Conservation (phyloP, 2,113 vertebrate genomes). For the Heterocephalus glaber region DNA sequence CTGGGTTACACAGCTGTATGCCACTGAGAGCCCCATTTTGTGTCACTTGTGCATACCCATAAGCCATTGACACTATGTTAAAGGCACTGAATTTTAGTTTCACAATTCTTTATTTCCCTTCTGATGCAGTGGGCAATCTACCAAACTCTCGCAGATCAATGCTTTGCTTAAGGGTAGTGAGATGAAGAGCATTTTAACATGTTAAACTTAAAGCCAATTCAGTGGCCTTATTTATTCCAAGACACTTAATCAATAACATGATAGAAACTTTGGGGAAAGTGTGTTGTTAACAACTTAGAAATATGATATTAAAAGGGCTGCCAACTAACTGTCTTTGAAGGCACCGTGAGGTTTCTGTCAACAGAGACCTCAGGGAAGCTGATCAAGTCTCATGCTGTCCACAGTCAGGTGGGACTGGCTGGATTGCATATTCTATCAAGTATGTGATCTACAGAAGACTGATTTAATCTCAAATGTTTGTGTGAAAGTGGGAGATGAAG, state of each 20-base stretch:
- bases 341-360: neutral
- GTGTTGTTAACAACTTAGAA: neutral
- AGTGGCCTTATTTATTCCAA: neutral
- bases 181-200: neutral
- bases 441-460: neutral
- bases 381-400: neutral
- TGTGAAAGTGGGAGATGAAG: neutral
- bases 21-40: neutral
- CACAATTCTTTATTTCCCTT: constrained; percentile 46
- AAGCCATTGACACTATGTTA: constrained; percentile 49
- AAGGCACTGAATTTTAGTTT: constrained; percentile 21
- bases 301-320: neutral
- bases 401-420: neutral
- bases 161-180: neutral
- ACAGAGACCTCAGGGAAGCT: neutral
- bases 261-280: neutral
- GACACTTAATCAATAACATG: neutral
- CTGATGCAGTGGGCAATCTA: constrained; percentile 5
- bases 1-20: neutral
- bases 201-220: constrained; percentile 12
- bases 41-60: neutral
- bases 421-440: neutral
- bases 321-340: neutral
- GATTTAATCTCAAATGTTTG: neutral
- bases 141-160: neutral